Percentiles rank a stretch among this genome's conserved stretches.
Conservation (phyloP, 2,797 vertebrate genomes). For the Heliangelus exortis region DNA sequence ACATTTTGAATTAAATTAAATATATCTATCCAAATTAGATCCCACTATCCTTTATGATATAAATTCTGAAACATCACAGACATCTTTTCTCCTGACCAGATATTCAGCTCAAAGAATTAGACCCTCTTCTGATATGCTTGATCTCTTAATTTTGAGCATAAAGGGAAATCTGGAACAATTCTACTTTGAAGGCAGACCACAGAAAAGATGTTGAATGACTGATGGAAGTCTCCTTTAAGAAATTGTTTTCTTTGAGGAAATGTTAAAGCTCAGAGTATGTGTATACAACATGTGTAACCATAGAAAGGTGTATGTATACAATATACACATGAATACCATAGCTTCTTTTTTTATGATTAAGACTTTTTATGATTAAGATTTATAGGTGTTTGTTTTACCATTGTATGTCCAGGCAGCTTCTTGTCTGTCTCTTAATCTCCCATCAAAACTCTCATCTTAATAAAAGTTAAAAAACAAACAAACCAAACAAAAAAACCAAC, state of each 20-base stretch:
- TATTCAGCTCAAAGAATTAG: not conserved
- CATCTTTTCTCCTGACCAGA: not conserved
- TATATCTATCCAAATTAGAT: not conserved
- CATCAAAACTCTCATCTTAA: not conserved
- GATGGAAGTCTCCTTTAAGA: not conserved
- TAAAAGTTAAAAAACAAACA: not conserved
- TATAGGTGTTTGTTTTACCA: not conserved
- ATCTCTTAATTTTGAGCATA: not conserved
- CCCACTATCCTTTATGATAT: not conserved
- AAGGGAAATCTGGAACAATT: not conserved
- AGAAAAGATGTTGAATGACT: not conserved
- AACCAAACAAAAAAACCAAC: not conserved
- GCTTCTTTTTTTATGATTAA: not conserved
- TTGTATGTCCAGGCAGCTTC: not conserved
- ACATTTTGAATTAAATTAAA: not conserved
- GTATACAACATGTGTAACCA: rapidly evolving
- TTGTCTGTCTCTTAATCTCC: not conserved
- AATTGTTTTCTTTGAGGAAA: not conserved
- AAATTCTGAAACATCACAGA: not conserved
- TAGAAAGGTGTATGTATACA: rapidly evolving
- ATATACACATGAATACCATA: not conserved
- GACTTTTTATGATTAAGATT: not conserved
- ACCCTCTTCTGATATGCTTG: not conserved
- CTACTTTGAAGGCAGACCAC: not conserved
- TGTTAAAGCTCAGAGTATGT: not conserved